Base-by-base conservation (phyloP, 2,113 vertebrate species). In the Oncorhynchus keta region DNA sequence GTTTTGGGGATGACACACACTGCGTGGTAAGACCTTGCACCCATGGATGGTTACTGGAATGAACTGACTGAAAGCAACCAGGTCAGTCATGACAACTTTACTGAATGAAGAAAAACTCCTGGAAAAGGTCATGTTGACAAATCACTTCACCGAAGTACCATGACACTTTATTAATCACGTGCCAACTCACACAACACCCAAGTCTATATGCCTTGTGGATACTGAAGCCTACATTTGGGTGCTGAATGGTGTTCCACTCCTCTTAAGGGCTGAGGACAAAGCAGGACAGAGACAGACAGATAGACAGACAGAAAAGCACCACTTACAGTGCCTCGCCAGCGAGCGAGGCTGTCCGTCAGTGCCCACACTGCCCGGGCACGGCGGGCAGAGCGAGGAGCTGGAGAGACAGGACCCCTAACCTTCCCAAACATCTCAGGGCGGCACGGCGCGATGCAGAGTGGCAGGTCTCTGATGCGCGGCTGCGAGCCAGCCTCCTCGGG, bases 401-500 rank as follows among this genome's bases (percentile, higher is more conserved):
- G 83, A 85, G 70, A 85, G 85, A 83, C 76, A 73, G 76, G 70
- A 70, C 62, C 32, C 28, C 73, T 65, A 76, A 75, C 82, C 57
- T 82, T 87, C 81, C 80, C 80, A 79, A 87, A 90, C 89, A 74
- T 79, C 74, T 78, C 81, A 88, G 76, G 45, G 28, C 66, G 70
- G 71, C 67, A 76, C 73, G 79, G 68, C 24, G 81, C 75, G 12
- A 91, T 83, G 76, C 73, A 79, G 85, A 90, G 83, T 89, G 91
- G 85, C 87, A 89, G 84, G 78, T 87, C 83, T 87, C 77, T 87
- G 84, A 90, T 84, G 86, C 72, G 83, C 80, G 78, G 30, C 26
- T 16, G 12, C 5, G 79, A 90, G 81, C 80, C 82, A 69, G 72
- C 85, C 86, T 89, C 77, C 89, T 90, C 73, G 24, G 67, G 89